phyloP scores from a whole-genome alignment of 92 coral and sea anemone genomes.

The Muricea muricata region DNA sequence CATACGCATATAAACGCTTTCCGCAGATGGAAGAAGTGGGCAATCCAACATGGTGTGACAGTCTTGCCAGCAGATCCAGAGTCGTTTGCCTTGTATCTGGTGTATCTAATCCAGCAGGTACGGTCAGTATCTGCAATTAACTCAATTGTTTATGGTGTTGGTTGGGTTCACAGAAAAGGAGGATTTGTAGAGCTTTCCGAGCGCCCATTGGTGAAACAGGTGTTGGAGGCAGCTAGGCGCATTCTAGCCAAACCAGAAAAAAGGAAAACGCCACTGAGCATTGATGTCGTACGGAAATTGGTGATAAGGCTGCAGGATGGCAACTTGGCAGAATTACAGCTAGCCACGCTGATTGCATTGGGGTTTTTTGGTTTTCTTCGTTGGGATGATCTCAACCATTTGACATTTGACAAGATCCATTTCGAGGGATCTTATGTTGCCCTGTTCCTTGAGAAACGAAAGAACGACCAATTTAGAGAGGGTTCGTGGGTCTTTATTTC shows the following conservation, averaged over 20 bases:
- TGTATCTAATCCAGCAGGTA: slow-evolving; percentile 7
- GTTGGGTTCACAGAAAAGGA: slow-evolving; percentile 24
- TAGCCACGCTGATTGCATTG: slow-evolving; percentile 41
- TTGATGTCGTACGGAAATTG: slow-evolving; percentile 24
- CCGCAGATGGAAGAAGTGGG: slow-evolving; percentile 13
- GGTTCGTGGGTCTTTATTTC: slow-evolving; percentile 57
- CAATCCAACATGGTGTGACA: neutral
- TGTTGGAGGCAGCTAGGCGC: slow-evolving; percentile 55
- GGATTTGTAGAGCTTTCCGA: slow-evolving; percentile 42
- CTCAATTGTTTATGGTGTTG: slow-evolving; percentile 18
- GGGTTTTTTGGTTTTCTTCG: slow-evolving; percentile 49
- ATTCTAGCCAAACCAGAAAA: slow-evolving; percentile 45
- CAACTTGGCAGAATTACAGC: slow-evolving; percentile 27
- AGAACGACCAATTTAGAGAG: slow-evolving; percentile 54
- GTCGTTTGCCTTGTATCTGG: neutral
- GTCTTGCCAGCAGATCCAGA: neutral
- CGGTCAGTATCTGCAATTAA: slow-evolving; percentile 8
- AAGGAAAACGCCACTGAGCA: slow-evolving; percentile 23
- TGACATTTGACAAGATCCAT: slow-evolving; percentile 37
- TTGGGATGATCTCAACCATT: slow-evolving; percentile 55
- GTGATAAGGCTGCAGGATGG: slow-evolving; percentile 48
- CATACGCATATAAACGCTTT: neutral
- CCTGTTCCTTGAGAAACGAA: slow-evolving; percentile 21
- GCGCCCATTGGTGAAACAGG: slow-evolving; percentile 46
- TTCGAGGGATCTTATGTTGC: slow-evolving; percentile 46